phyloP scores from a whole-genome alignment of 2,888 invertebrate species.

The Blera fallax region DNA sequence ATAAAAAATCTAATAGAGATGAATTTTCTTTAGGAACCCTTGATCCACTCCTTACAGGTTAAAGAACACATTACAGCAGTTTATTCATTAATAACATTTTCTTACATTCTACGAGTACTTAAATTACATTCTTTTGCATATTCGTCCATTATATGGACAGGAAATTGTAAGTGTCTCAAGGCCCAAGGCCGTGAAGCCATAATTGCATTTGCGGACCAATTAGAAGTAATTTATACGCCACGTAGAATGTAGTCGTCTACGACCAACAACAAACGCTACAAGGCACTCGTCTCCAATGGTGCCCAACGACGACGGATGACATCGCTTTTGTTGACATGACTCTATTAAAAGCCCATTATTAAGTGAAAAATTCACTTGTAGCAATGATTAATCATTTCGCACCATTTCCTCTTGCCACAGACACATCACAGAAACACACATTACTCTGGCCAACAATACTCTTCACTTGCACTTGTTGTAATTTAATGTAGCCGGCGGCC shows the following conservation, averaged over 20 bases:
- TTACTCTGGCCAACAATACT: neutral
- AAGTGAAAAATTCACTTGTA: slow-evolving; percentile 63
- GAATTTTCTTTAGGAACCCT: too few relatives aligned
- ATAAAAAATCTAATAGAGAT: too few relatives aligned
- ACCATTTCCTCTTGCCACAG: slow-evolving; percentile 45
- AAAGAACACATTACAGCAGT: slow-evolving; percentile 35
- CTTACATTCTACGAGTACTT: neutral
- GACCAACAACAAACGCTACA: neutral
- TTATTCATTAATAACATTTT: slow-evolving; percentile 24
- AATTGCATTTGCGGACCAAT: slow-evolving; percentile 59
- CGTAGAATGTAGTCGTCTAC: slow-evolving; percentile 14
- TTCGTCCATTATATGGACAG: slow-evolving; percentile 40
- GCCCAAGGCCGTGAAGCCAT: slow-evolving; percentile 51
- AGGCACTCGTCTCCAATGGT: neutral
- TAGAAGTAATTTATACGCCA: slow-evolving; percentile 60
- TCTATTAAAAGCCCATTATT: slow-evolving; percentile 71
- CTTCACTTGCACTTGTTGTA: slow-evolving; percentile 67
- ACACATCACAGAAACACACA: neutral
- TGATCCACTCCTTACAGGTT: neutral
- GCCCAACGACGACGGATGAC: slow-evolving; percentile 47
- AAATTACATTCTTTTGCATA: slow-evolving; percentile 52
- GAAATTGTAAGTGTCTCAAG: slow-evolving; percentile 50
- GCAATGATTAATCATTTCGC: slow-evolving; percentile 69
- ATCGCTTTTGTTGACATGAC: slow-evolving; percentile 70
- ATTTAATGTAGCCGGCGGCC: slow-evolving; percentile 63